Base-by-base conservation (phyloP, 2,113 vertebrate species). In the rabbit (Oryctolagus cuniculus) region DNA sequence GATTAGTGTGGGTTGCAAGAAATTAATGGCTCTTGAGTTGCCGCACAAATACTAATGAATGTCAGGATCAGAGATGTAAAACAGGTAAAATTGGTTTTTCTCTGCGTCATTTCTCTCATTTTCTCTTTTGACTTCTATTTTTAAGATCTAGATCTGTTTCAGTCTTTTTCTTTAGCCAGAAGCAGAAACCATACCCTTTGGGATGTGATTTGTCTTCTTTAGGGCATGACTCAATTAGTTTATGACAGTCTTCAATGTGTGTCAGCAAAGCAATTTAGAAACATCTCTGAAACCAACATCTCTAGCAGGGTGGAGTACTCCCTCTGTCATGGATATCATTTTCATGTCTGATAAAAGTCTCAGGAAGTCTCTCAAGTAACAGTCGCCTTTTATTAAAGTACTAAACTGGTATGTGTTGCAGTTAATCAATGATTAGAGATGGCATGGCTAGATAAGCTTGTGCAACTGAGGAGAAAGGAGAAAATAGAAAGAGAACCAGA, bases 11-110 rank as follows among this genome's bases (percentile, higher is more conserved):
- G 96, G 90, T 98, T 98, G 97, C 96, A 97, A 98, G 96, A 98
- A 98, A 98, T 98, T 98, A 98, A 98, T 98, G 97, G 97, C 97
- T 97, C 98, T 98, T 98, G 97, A 98, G 97, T 98, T 98, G 97
- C 87, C 12, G 0, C 96, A 97, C 98, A 98, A 98, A 98, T 98
- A 98, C 98, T 98, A 98, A 98, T 98, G 97, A 98, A 97, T 98
- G 94, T 97, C 95, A 97, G 95, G 96, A 96, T 89, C 93, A 96
- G 97, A 96, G 97, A 97, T 96, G 82, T 92, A 96, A 13, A 0
- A 94, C 80, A 96, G 96, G 96, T 83, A 87, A 98, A 98, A 98
- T 85, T 93, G 93, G 77, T 95, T 96, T 98, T 94, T 97, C 83
- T 95, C 92, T 79, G 89, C 86, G 29, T 53, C 61, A 29, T 93